Conservation (phyloP, 2,888 invertebrate genomes). For the Sepiola atlantica region DNA sequence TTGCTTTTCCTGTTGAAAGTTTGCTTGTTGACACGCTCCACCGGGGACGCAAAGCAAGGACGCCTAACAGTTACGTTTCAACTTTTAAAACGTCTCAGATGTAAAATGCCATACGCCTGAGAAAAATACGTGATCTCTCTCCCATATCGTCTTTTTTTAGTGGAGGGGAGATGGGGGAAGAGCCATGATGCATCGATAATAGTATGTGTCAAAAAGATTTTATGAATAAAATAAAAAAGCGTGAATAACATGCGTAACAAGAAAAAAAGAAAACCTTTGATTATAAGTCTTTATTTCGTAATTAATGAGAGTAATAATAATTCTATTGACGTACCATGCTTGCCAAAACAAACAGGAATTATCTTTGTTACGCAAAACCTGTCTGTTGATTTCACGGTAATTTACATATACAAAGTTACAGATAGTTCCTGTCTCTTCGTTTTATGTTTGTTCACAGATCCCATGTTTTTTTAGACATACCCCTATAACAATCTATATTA, state of each 20-base stretch:
- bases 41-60: not conserved
- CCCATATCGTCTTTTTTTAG: not conserved
- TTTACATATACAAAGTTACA: too few species aligned
- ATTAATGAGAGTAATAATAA: not conserved
- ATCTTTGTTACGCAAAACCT: too few species aligned
- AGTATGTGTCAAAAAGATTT: too few species aligned
- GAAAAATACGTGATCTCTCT: not conserved
- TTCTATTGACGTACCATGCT: not conserved
- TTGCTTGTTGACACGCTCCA: not conserved
- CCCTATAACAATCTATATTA: too few species aligned
- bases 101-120: not conserved
- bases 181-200: not conserved
- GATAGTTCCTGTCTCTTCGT: too few species aligned
- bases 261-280: not conserved
- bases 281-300: not conserved
- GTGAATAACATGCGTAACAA: not conserved
- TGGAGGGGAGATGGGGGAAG: not conserved
- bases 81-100: not conserved
- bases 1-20: not conserved
- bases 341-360: not conserved
- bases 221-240: not conserved
- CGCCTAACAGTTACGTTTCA: not conserved
- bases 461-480: too few species aligned
- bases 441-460: too few species aligned
- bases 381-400: too few species aligned